Evolutionary conservation across 2,113 vertebrate genomes (phyloP).

Genomic region (Strix uralensis): DNA sequence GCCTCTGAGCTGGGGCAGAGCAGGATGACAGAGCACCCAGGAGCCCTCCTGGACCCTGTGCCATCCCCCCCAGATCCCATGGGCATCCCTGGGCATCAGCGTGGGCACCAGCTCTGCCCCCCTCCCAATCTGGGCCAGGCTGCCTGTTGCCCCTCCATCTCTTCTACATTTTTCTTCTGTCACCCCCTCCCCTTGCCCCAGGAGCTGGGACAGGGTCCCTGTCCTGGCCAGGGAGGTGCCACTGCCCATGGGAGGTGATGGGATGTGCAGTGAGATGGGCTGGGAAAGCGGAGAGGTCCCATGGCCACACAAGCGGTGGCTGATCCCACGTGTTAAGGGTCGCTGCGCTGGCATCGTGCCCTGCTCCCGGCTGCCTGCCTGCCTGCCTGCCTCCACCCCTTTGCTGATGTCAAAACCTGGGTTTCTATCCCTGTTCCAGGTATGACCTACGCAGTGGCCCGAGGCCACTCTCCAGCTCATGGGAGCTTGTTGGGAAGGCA

Average conservation of each 20-base stretch:
- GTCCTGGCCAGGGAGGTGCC: neutral
- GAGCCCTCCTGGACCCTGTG: fast-evolving
- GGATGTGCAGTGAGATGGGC: neutral
- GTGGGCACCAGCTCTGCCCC: neutral
- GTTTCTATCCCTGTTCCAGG: neutral
- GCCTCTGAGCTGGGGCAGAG: neutral
- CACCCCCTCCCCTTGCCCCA: fast-evolving
- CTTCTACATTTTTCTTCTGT: neutral
- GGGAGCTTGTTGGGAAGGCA: neutral
- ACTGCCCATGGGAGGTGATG: neutral
- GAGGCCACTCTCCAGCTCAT: neutral
- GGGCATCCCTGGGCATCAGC: neutral
- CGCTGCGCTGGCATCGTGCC: fast-evolving
- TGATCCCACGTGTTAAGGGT: neutral
- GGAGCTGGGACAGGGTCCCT: neutral
- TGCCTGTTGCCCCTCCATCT: neutral
- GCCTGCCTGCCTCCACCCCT: neutral
- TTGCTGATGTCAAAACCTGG: neutral
- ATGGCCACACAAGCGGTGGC: fast-evolving
- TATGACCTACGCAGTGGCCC: neutral
- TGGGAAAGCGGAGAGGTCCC: neutral
- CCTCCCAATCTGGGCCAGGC: neutral
- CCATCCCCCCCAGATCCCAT: neutral
- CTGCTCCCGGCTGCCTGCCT: neutral
- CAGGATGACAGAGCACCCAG: neutral